Percentiles rank a stretch among this genome's conserved stretches.
Evolutionary conservation across 2,888 invertebrate genomes (phyloP).

Genomic region (Myopa testacea): DNA sequence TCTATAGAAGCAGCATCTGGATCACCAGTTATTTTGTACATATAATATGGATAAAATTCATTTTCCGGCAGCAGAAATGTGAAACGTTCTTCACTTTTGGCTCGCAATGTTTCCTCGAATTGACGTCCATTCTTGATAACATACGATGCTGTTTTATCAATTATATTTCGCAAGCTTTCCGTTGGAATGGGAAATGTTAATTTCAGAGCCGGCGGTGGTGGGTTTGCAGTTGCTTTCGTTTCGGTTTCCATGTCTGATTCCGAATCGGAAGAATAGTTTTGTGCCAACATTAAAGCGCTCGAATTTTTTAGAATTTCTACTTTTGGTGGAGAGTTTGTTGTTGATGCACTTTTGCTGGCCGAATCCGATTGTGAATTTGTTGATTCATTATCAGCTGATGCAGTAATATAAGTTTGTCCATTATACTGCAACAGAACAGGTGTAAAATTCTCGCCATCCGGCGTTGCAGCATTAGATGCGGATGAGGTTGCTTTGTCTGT

Average conservation of each 20-base stretch:
- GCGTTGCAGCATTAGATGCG: slow-evolving; percentile 26
- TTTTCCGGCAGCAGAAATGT: slow-evolving; percentile 85
- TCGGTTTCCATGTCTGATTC: slow-evolving; percentile 59
- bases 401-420: slow-evolving; percentile 58
- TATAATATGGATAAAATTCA: slow-evolving; percentile 85
- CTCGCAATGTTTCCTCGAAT: slow-evolving; percentile 88
- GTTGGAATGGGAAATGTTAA: slow-evolving; percentile 76
- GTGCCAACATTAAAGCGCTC: slow-evolving; percentile 70
- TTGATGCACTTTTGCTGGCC: slow-evolving; percentile 11
- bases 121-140: slow-evolving; percentile 95
- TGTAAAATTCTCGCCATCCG: slow-evolving; percentile 55
- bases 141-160: slow-evolving; percentile 97
- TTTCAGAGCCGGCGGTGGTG: slow-evolving; percentile 44
- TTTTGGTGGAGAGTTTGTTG: slow-evolving; percentile 49
- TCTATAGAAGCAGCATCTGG: slow-evolving; percentile 63
- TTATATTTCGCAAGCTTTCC: slow-evolving; percentile 84
- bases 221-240: background rate
- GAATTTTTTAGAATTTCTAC: slow-evolving; percentile 65
- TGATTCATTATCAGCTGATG: slow-evolving; percentile 44
- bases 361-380: slow-evolving; percentile 37
- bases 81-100: slow-evolving; percentile 88
- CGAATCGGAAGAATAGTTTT: slow-evolving; percentile 72
- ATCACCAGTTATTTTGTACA: slow-evolving; percentile 71
- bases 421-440: slow-evolving; percentile 64
- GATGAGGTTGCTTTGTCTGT: slow-evolving; percentile 42